Percentiles rank a stretch among this genome's conserved stretches.
Conservation (phyloP, 2,113 vertebrate genomes). For the Zosterops borbonicus region DNA sequence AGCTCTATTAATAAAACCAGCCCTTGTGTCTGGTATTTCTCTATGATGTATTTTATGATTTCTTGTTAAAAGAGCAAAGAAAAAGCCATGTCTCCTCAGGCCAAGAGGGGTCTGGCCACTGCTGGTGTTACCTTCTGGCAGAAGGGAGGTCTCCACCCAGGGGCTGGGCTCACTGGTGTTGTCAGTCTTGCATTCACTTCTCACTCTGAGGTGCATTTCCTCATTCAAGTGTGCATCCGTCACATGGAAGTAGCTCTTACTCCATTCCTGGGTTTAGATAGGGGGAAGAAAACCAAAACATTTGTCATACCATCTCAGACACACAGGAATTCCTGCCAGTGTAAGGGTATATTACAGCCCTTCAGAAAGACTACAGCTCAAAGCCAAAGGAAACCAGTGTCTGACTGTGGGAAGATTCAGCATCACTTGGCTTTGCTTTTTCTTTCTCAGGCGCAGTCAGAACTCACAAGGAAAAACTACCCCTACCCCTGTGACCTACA, state of each 20-base stretch:
- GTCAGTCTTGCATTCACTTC: not conserved
- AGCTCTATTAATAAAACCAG: not conserved
- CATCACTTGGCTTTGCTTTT: not conserved
- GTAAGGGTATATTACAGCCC: not conserved
- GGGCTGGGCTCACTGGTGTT: not conserved
- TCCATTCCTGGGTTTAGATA: not conserved
- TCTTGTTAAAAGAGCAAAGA: not conserved
- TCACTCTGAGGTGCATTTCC: conserved; percentile 34
- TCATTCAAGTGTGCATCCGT: not conserved
- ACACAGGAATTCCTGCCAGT: not conserved
- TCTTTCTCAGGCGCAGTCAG: not conserved
- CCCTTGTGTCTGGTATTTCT: not conserved
- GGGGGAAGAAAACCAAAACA: not conserved
- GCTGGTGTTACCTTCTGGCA: not conserved
- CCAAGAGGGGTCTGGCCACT: not conserved
- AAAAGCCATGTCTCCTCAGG: not conserved
- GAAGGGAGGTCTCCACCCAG: conserved; percentile 20
- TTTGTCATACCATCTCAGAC: not conserved
- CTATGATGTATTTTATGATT: rapidly evolving
- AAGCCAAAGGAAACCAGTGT: not conserved
- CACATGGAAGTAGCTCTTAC: not conserved
- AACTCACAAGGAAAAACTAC: not conserved
- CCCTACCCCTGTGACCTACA: not conserved
- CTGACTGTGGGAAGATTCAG: not conserved
- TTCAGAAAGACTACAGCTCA: not conserved